Conservation (phyloP, 2,888 invertebrate species). For the Ormyrus labotus region DNA sequence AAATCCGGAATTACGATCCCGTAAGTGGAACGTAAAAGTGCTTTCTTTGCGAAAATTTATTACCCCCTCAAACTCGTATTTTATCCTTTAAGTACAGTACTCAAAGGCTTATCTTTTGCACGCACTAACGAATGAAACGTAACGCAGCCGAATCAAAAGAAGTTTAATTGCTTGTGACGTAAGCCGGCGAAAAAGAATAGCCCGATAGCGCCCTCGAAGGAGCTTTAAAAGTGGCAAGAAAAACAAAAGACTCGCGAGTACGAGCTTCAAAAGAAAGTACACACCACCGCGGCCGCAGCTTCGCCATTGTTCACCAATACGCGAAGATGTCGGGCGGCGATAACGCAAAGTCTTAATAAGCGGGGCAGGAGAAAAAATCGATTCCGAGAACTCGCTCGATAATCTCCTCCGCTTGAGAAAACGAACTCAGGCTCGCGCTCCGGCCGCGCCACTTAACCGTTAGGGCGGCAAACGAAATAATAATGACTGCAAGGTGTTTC, state of each 20-base stretch:
- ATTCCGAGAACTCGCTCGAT: conserved; percentile 38
- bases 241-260: not conserved
- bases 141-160: too few relatives aligned
- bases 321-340: conserved; percentile 16
- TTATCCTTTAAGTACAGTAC: too few relatives aligned
- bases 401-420: conserved; percentile 22
- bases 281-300: not conserved
- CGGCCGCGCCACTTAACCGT: not conserved
- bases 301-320: conserved; percentile 15
- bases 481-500: conserved; percentile 49
- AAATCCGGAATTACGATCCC: too few relatives aligned
- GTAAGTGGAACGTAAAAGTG: too few relatives aligned
- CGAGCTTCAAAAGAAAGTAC: not conserved
- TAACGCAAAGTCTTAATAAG: conserved; percentile 8
- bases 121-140: too few relatives aligned
- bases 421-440: not conserved
- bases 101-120: too few relatives aligned
- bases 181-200: too few relatives aligned
- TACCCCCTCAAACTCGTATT: too few relatives aligned
- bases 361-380: conserved; percentile 5
- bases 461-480: conserved; percentile 1
- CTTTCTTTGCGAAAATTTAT: too few relatives aligned
- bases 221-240: too few relatives aligned
- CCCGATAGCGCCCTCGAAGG: too few relatives aligned
- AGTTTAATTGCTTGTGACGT: too few relatives aligned